phyloP scores from a whole-genome alignment of 64 coral and sea anemone genomes.

The Stichodactyla helianthus region DNA sequence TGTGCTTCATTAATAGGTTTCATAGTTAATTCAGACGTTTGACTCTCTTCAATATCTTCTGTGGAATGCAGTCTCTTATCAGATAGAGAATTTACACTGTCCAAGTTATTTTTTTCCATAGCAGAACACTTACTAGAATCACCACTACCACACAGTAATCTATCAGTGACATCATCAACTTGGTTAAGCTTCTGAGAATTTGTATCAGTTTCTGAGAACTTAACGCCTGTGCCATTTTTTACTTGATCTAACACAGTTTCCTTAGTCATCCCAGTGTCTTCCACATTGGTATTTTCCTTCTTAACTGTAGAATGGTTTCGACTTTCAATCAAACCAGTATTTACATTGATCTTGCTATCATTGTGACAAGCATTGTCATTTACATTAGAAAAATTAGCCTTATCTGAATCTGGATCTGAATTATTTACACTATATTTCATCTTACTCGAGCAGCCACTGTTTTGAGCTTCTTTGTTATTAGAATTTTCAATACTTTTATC shows the following conservation, averaged over 20 bases:
- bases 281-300: neutral
- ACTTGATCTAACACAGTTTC: neutral
- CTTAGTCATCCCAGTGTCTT: neutral
- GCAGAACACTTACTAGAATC: neutral
- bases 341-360: neutral
- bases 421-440: neutral
- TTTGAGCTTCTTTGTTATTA: neutral
- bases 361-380: neutral
- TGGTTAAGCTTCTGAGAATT: neutral
- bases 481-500: slow-evolving; percentile 3
- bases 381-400: neutral
- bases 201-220: neutral
- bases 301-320: neutral
- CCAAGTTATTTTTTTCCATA: neutral
- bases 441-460: neutral
- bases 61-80: neutral
- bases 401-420: neutral
- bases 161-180: too few species aligned
- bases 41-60: neutral
- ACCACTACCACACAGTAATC: too few species aligned
- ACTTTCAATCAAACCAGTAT: neutral
- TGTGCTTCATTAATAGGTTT: neutral
- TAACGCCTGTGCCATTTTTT: neutral
- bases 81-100: neutral
- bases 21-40: neutral